Base-by-base conservation (phyloP, 1,140 invertebrate genomes). In the Aphelenchoides besseyi region DNA sequence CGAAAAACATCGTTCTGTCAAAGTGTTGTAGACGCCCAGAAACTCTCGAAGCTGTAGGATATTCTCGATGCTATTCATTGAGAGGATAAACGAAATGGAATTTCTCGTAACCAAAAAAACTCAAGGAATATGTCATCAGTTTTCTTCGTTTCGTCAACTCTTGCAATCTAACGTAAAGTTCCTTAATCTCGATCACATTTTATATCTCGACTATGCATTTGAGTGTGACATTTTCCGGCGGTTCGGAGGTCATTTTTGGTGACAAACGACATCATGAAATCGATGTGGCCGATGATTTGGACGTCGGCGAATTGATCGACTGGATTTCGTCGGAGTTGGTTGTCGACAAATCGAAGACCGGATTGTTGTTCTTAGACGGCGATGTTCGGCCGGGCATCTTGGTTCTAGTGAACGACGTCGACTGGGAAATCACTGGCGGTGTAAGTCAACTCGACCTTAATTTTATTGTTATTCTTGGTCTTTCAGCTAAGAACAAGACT, bases 321-420 rank as follows among this genome's bases (percentile, higher is more conserved):
- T 66, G 63, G 63, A 37, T 66, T 32, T 12, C 36, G 0, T 26
- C 30, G n/a, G 0, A 53, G 16, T 32, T 66, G 30, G 16, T 66
- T 18, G 63, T 18, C 16, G 63, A 66, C 36, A 66, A 66, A 53
- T 16, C 9, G 12, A 12, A 85, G 28, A 3, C 2, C 23, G 85
- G 86, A 70, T 72, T 87, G 5, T 86, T 87, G 70, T 70, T 87
- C 57, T 83, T 85, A 72, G 85, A 85, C 68, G 82, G 84, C 2
- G 85, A 83, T 69, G 85, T 87, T 76, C 72, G 86, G 52, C 86
- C 86, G 30, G 86, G 86, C 5, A 87, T 87, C 69, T 76, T 87
- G 18, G 86, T 87, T n/a, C 76, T 87, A 9, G 78, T 87, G 2
- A 87, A 87, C 76, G 86, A 87, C 75, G 80, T 85, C 57, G 86